Evolutionary conservation across 2,113 vertebrate species (phyloP), one percentile per base, ranked within the genome.

Genomic region (Carassius auratus): DNA sequence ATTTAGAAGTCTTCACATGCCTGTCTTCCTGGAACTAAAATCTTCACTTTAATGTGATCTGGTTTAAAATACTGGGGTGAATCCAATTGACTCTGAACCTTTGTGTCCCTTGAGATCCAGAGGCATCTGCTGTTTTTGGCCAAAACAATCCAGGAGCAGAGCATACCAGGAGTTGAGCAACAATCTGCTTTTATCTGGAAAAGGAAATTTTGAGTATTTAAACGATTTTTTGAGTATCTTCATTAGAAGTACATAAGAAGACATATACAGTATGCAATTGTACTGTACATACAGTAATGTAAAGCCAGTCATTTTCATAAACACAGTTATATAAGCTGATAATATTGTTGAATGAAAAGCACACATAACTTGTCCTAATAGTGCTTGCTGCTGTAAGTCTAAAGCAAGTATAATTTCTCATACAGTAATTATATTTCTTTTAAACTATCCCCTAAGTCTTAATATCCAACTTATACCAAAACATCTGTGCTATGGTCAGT

Each of bases 131-230:
- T 82, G 21, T 85, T 15, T 5, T 61, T 86, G 81, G 85, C 66
- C 84, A 68, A 57, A 59, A 73, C 15, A 57, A 52, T 50, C 50
- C 62, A 59, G 57, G n/a, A 86, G n/a, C 69, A 69, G 76, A 76
- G 87, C 83, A 85, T 26, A 78, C 81, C n/a, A 68, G 79, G 33
- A 82, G 87, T 89, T 90, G 89, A 91, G 90, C 89, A 92, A 89
- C 84, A n/a, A 50, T 52, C 10, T 8, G 21, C 7, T 77, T 88
- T 87, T 55, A 19, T 89, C 89, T 88, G 88, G 48, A 52, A 86
- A 86, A 80, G 82, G 68, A 88, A 89, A 52, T 62, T 80, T 64
- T 64, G 50, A 76, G 23, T 26, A 38, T 59, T n/a, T n/a, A n/a
- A 52, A 66, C 26, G 0, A 45, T 17, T 48, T 62, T 80, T 64